These are phyloP conservation scores for Aproaerema taeniolella DNA, from an alignment of 2,888 invertebrate species.

Conservation along the genomic window DNA sequence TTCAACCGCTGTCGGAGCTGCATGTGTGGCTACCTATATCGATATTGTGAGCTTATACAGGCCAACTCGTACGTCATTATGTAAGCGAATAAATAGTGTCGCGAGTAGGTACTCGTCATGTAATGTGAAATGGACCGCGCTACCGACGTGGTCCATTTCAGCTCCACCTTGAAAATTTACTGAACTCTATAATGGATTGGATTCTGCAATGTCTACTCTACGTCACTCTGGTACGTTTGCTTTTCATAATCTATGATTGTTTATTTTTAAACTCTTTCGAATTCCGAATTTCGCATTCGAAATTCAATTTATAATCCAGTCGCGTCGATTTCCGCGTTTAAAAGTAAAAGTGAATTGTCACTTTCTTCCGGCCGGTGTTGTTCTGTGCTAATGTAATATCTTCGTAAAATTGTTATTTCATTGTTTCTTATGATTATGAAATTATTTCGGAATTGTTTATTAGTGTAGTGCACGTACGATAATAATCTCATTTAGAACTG, in stretches of 20 bases:
- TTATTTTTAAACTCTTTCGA: neutral
- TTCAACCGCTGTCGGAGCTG: constrained; percentile 30
- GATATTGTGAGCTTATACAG: constrained; percentile 20
- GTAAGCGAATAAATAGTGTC: constrained; percentile 34
- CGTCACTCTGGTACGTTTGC: constrained; percentile 45
- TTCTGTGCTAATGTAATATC: too few species aligned
- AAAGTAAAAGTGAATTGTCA: constrained; percentile 39
- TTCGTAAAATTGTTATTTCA: too few species aligned
- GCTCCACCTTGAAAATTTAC: constrained; percentile 28
- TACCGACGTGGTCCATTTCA: constrained; percentile 26
- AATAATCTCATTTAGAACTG: too few species aligned
- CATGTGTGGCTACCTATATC: constrained; percentile 35
- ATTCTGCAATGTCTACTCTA: constrained; percentile 38
- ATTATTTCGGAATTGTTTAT: too few species aligned
- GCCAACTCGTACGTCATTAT: constrained; percentile 26
- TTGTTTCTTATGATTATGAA: too few species aligned
- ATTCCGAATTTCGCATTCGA: neutral
- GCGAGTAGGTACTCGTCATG: constrained; percentile 34
- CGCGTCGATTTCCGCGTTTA: constrained; percentile 16
- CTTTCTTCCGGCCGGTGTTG: constrained; percentile 29
- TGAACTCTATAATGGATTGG: constrained; percentile 42
- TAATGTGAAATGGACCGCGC: constrained; percentile 28
- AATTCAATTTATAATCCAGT: constrained; percentile 4
- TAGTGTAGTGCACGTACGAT: too few species aligned
- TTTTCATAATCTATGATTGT: too few species aligned